Percentiles rank a stretch among this genome's conserved stretches.
phyloP scores from a whole-genome alignment of 2,113 vertebrate genomes.

The Myiozetetes cayanensis region DNA sequence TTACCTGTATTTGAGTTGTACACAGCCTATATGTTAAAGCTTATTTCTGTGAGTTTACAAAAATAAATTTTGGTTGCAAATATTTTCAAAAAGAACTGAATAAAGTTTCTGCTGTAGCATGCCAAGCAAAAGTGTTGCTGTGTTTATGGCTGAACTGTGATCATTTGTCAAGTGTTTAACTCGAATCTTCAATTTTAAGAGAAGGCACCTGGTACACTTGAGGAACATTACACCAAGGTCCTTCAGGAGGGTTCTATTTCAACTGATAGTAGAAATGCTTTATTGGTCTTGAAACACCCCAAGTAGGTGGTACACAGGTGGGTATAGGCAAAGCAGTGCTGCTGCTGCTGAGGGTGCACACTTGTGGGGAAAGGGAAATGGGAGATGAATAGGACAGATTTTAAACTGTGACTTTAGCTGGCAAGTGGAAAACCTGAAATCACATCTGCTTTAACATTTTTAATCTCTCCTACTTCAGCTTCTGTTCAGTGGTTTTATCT shows the following conservation, averaged over 20 bases:
- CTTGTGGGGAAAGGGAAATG: accelerated
- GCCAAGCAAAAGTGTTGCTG: slow-evolving; percentile 45
- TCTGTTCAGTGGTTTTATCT: background rate
- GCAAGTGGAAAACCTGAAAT: background rate
- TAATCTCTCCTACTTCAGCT: background rate
- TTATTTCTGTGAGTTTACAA: slow-evolving; percentile 78
- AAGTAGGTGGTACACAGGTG: background rate
- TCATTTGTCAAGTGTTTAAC: background rate
- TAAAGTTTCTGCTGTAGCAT: slow-evolving; percentile 79
- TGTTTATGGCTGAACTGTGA: slow-evolving; percentile 43
- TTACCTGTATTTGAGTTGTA: slow-evolving; percentile 80
- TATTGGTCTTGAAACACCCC: background rate
- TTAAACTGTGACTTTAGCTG: background rate
- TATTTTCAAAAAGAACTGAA: slow-evolving; percentile 73
- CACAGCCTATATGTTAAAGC: slow-evolving; percentile 75
- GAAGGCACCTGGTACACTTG: background rate
- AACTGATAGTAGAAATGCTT: background rate
- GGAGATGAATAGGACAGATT: background rate
- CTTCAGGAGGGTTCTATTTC: background rate
- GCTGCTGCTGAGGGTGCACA: background rate
- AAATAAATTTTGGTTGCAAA: slow-evolving; percentile 72
- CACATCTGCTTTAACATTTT: background rate
- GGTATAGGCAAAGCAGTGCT: background rate
- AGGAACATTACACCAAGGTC: too few relatives aligned
- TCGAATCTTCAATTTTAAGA: background rate